Percentiles rank a stretch among this genome's conserved stretches.
phyloP scores from a whole-genome alignment of 2,888 invertebrate genomes.

The Synergus laeviventris region DNA sequence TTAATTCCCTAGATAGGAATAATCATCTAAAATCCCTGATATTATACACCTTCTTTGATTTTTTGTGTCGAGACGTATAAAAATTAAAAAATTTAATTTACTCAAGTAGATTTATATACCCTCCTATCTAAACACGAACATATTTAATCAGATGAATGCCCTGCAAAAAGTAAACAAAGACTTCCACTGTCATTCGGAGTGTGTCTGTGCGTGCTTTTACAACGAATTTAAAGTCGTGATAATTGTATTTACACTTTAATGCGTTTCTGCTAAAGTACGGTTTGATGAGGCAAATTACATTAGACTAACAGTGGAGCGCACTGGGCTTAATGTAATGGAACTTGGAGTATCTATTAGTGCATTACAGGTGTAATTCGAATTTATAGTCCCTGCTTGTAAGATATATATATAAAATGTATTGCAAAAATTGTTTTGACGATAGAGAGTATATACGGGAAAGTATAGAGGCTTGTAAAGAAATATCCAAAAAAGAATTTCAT shows the following conservation, averaged over 20 bases:
- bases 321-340: neutral
- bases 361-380: neutral
- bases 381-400: neutral
- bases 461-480: no score
- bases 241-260: neutral
- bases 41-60: no score
- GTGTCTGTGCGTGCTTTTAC: neutral
- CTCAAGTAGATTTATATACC: neutral
- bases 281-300: neutral
- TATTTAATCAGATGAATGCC: slow-evolving; percentile 3
- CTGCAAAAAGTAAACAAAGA: neutral
- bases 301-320: neutral
- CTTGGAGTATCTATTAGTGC: slow-evolving; percentile 5
- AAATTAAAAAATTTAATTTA: no score
- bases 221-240: neutral
- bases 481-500: no score
- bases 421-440: no score
- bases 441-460: no score
- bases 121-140: neutral
- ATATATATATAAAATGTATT: neutral
- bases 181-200: neutral
- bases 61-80: no score
- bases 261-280: neutral
- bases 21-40: no score
- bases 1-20: no score